Evolutionary conservation across 2,113 vertebrate genomes (phyloP).

Genomic region (Numenius arquata): DNA sequence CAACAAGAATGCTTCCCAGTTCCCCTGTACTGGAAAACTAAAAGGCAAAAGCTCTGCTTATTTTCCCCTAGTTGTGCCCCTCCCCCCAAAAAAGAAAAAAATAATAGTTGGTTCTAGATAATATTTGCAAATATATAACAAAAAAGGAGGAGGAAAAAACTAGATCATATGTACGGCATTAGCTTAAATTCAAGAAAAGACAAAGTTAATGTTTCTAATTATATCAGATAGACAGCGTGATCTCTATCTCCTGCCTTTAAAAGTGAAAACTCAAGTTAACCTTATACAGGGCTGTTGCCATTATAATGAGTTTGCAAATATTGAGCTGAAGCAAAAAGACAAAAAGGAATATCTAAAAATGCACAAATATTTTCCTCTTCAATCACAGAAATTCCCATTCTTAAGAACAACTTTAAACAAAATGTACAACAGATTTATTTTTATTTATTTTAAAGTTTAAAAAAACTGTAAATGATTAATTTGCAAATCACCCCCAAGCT

Average conservation of each 20-base stretch:
- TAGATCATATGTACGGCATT: neutral
- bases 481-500: neutral
- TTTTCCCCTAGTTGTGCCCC: neutral
- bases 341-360: neutral
- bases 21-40: neutral
- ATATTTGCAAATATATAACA: neutral
- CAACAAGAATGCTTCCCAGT: neutral
- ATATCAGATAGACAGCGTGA: neutral
- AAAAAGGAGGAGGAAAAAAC: neutral
- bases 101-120: neutral
- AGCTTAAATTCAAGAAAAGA: neutral
- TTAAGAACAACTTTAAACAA: neutral
- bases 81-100: neutral
- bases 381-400: neutral
- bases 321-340: neutral
- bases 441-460: neutral
- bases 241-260: neutral
- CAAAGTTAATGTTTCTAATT: neutral
- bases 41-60: neutral
- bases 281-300: neutral
- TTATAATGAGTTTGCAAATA: neutral
- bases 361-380: neutral
- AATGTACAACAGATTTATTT: neutral
- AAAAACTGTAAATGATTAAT: neutral
- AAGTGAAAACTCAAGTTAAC: neutral